Percentiles rank a stretch among this genome's conserved stretches.
These are phyloP conservation scores for Eidolon dupreanum DNA, from an alignment of 2,797 vertebrate genomes.

Conservation along the genomic window DNA sequence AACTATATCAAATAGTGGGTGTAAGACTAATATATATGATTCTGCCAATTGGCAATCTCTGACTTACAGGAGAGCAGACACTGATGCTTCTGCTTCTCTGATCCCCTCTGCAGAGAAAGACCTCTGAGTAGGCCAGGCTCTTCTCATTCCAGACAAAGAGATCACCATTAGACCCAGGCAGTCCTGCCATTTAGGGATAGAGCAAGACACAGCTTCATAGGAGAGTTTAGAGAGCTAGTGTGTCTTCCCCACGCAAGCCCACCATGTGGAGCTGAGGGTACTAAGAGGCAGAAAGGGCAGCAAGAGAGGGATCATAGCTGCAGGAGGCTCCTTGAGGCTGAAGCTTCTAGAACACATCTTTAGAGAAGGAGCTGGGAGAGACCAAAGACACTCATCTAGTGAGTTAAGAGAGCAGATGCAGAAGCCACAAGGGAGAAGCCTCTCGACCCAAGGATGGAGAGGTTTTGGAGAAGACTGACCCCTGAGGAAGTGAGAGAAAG, in stretches of 20 bases:
- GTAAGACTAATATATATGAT: neutral
- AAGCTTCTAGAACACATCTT: conserved; percentile 52
- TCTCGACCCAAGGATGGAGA: neutral
- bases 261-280: neutral
- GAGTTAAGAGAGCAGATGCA: neutral
- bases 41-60: neutral
- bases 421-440: neutral
- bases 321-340: neutral
- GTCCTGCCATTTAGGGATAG: neutral
- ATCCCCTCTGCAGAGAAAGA: neutral
- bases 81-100: neutral
- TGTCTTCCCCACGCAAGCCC: neutral
- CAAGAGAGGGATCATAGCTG: neutral
- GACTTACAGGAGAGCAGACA: neutral
- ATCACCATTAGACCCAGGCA: neutral
- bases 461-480: neutral
- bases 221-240: neutral
- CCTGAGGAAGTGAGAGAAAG: neutral
- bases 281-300: neutral
- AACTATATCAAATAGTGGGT: neutral
- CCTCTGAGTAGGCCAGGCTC: neutral
- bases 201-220: neutral
- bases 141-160: neutral
- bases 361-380: conserved; percentile 15
- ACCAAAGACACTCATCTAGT: neutral